phyloP scores from a whole-genome alignment of 2,888 invertebrate species.

The Tinea pellionella region DNA sequence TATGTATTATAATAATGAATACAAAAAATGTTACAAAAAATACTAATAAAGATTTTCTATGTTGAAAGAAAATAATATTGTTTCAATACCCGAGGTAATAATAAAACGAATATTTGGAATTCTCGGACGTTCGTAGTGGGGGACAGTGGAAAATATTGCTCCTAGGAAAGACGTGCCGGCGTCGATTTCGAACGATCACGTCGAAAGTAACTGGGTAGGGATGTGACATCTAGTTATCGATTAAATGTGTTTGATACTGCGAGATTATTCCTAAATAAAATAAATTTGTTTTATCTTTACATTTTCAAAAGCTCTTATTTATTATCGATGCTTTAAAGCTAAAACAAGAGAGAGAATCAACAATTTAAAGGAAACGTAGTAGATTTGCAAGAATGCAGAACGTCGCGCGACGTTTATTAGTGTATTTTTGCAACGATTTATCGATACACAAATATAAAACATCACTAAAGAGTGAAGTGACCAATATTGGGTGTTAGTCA shows the following conservation, averaged over 20 bases:
- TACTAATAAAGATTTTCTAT: not conserved
- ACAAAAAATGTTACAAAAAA: not conserved
- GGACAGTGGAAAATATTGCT: conserved; percentile 28
- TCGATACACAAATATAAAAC: not conserved
- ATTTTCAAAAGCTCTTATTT: too few species aligned
- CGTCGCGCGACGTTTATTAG: too few species aligned
- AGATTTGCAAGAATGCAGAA: too few species aligned
- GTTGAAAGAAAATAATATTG: not conserved
- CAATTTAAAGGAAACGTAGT: too few species aligned
- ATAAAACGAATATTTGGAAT: conserved; percentile 8
- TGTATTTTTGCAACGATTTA: not conserved
- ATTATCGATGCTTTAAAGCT: too few species aligned
- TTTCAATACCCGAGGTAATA: conserved; percentile 6
- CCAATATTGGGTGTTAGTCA: conserved; percentile 13
- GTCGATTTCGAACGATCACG: conserved; percentile 9
- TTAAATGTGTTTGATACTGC: conserved; percentile 2
- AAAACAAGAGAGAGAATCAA: too few species aligned
- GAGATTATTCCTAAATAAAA: not conserved
- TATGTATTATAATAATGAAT: too few species aligned
- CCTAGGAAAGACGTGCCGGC: conserved; percentile 28
- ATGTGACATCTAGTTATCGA: conserved; percentile 15
- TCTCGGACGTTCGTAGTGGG: conserved; percentile 3
- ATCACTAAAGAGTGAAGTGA: conserved; percentile 11
- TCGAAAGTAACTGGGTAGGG: conserved; percentile 4
- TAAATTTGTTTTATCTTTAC: not conserved